A percentile compares a stretch with the other conserved stretches of the same genome.
Conservation (phyloP, 2,888 invertebrate species). For the Hoplodrina blanda region DNA sequence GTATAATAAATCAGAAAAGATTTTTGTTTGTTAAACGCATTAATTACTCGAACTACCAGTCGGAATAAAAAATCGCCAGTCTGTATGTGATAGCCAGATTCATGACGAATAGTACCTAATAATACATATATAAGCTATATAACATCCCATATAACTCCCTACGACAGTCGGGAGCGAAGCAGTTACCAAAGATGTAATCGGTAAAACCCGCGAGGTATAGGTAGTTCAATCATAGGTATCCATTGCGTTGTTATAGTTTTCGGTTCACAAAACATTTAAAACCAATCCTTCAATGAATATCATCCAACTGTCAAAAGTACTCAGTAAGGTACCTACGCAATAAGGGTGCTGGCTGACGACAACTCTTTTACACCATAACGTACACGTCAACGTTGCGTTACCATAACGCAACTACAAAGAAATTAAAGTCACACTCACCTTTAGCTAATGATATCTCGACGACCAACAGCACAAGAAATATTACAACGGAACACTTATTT, state of each 20-base stretch:
- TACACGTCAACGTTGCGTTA: not conserved
- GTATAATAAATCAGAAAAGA: too few species aligned
- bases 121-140: too few species aligned
- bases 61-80: too few species aligned
- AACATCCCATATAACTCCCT: too few species aligned
- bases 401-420: conserved; percentile 10
- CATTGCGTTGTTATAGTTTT: not conserved
- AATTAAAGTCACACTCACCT: conserved; percentile 59
- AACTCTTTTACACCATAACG: conserved; percentile 4
- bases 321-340: too few species aligned
- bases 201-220: too few species aligned
- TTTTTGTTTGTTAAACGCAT: too few species aligned
- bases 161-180: too few species aligned
- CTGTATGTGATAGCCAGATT: too few species aligned
- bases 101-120: too few species aligned
- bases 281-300: not conserved
- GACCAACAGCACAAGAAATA: conserved; percentile 43
- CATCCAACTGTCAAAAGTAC: not conserved
- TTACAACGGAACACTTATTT: conserved; percentile 45
- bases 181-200: too few species aligned
- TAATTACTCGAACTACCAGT: too few species aligned
- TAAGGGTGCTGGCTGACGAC: not conserved
- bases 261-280: not conserved
- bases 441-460: conserved; percentile 48
- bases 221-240: not conserved